phyloP scores from a whole-genome alignment of 2,113 vertebrate genomes.

The Empidonax alnorum region DNA sequence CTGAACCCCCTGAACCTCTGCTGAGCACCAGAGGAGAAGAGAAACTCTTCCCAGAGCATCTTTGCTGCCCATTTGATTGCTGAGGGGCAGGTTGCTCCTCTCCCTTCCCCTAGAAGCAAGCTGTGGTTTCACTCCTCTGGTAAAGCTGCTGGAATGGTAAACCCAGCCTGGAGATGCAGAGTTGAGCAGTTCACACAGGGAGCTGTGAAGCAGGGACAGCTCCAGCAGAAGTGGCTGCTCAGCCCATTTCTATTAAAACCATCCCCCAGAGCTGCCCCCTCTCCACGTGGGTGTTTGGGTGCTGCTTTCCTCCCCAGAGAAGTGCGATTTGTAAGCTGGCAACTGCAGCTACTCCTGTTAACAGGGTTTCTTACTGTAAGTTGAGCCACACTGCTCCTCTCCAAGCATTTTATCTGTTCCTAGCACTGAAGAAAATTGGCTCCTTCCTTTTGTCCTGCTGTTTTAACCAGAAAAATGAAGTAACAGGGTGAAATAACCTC shows the following conservation, averaged over 20 bases:
- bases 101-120: neutral
- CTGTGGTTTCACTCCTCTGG: neutral
- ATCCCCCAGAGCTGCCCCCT: neutral
- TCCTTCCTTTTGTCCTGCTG: neutral
- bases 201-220: neutral
- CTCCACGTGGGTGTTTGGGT: neutral
- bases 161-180: neutral
- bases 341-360: neutral
- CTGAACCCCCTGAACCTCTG: neutral
- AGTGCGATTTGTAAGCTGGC: neutral
- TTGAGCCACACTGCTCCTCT: neutral
- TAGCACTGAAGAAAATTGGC: neutral
- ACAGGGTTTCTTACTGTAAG: neutral
- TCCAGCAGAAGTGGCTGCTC: neutral
- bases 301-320: neutral
- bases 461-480: neutral
- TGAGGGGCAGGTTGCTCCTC: neutral
- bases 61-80: neutral
- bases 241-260: neutral
- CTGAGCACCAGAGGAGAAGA: neutral
- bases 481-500: neutral
- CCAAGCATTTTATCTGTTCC: neutral
- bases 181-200: neutral
- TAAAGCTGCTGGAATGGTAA: constrained; percentile 19
- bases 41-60: neutral